Conservation (phyloP, 2,113 vertebrate genomes). For the Lophochroa leadbeateri region DNA sequence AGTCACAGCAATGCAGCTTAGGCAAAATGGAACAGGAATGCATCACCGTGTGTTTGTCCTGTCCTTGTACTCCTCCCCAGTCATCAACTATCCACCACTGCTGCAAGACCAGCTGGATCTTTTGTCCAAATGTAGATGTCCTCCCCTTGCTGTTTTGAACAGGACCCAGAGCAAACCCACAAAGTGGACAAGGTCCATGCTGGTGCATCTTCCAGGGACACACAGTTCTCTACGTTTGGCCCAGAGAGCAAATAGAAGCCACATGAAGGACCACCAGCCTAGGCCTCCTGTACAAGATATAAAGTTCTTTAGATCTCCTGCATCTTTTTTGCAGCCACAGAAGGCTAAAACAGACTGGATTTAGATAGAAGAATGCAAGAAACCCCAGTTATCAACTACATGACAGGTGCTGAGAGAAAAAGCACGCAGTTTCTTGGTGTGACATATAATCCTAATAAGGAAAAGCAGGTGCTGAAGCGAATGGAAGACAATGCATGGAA, state of each 20-base stretch:
- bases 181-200: not conserved
- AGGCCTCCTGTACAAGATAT: not conserved
- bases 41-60: rapidly evolving
- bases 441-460: not conserved
- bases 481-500: not conserved
- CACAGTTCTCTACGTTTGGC: not conserved
- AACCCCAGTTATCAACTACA: not conserved
- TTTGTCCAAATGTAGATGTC: not conserved
- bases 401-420: not conserved
- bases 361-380: not conserved
- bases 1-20: rapidly evolving
- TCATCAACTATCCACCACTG: not conserved
- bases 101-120: not conserved
- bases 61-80: not conserved
- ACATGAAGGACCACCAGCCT: not conserved
- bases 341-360: not conserved
- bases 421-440: not conserved
- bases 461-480: not conserved
- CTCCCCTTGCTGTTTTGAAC: not conserved
- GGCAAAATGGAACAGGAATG: not conserved
- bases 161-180: not conserved
- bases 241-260: not conserved
- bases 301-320: not conserved
- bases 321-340: not conserved
- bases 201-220: not conserved